These are phyloP conservation scores for Buathra laborator DNA, from an alignment of 2,888 invertebrate genomes.

Conservation along the genomic window DNA sequence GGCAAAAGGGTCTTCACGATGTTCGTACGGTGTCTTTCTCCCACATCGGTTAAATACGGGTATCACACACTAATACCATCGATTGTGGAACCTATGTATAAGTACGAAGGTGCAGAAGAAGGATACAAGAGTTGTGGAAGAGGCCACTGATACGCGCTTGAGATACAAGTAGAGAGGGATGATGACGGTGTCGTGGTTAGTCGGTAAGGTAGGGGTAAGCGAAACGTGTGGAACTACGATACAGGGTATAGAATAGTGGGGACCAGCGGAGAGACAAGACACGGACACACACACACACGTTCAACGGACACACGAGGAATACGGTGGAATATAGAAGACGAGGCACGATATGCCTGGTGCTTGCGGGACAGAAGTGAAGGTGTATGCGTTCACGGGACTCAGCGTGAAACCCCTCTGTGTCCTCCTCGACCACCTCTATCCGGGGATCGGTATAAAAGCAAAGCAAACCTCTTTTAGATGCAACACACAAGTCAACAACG, in stretches of 20 bases:
- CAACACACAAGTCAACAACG: slow-evolving; percentile 83
- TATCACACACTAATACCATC: not conserved
- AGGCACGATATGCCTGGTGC: slow-evolving; percentile 7
- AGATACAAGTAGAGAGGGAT: slow-evolving; percentile 56
- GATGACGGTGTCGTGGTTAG: slow-evolving; percentile 56
- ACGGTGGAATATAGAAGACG: slow-evolving; percentile 37
- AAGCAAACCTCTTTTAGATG: slow-evolving; percentile 84
- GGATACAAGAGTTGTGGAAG: slow-evolving; percentile 48
- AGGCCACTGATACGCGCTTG: slow-evolving; percentile 60
- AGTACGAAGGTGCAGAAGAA: slow-evolving; percentile 59
- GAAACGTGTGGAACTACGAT: slow-evolving; percentile 51
- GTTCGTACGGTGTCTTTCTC: slow-evolving; percentile 19
- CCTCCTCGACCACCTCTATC: slow-evolving; percentile 64
- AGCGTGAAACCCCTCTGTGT: slow-evolving; percentile 71
- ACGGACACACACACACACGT: slow-evolving; percentile 7
- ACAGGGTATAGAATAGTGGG: slow-evolving; percentile 30
- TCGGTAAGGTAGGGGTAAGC: slow-evolving; percentile 62
- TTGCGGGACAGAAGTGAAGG: slow-evolving; percentile 50
- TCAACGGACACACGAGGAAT: not conserved
- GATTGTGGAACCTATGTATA: not conserved
- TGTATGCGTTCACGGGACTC: slow-evolving; percentile 43
- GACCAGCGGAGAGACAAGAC: slow-evolving; percentile 35
- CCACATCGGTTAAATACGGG: not conserved
- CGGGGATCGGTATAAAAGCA: slow-evolving; percentile 84
- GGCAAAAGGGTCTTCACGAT: slow-evolving; percentile 55